phyloP scores from a whole-genome alignment of 2,888 invertebrate genomes.

The Synanthedon vespiformis region DNA sequence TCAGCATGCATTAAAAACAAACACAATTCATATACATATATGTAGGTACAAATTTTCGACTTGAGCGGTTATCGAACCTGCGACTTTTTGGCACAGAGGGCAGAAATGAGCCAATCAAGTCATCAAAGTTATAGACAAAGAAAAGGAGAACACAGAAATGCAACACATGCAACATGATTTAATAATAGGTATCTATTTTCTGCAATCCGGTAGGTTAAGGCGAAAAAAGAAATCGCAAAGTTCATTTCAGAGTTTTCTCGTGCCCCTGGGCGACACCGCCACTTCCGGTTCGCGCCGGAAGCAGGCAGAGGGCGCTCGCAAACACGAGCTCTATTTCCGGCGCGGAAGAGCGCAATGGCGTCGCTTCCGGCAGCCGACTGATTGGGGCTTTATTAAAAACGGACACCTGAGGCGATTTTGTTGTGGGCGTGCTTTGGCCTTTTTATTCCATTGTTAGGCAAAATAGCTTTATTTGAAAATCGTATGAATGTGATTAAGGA shows the following conservation, averaged over 20 bases:
- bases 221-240: not conserved
- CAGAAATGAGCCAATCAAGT: too few species aligned
- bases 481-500: too few species aligned
- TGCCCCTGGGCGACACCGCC: not conserved
- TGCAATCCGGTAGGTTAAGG: not conserved
- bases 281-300: slow-evolving; percentile 16
- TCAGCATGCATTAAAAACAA: too few species aligned
- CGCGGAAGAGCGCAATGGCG: slow-evolving; percentile 47
- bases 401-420: slow-evolving; percentile 58
- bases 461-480: too few species aligned
- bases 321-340: slow-evolving; percentile 66
- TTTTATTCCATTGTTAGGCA: too few species aligned
- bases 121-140: too few species aligned
- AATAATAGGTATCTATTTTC: too few species aligned
- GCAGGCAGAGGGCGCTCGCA: slow-evolving; percentile 45
- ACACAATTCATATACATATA: too few species aligned
- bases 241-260: not conserved
- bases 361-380: slow-evolving; percentile 57
- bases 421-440: not conserved
- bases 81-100: too few species aligned
- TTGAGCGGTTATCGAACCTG: too few species aligned
- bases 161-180: not conserved
- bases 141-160: not conserved
- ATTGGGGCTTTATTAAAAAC: slow-evolving; percentile 68
- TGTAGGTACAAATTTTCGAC: too few species aligned